Percentiles rank a stretch among this genome's conserved stretches.
Evolutionary conservation across 2,888 invertebrate genomes (phyloP).

Genomic region (Eupithecia subfuscata): DNA sequence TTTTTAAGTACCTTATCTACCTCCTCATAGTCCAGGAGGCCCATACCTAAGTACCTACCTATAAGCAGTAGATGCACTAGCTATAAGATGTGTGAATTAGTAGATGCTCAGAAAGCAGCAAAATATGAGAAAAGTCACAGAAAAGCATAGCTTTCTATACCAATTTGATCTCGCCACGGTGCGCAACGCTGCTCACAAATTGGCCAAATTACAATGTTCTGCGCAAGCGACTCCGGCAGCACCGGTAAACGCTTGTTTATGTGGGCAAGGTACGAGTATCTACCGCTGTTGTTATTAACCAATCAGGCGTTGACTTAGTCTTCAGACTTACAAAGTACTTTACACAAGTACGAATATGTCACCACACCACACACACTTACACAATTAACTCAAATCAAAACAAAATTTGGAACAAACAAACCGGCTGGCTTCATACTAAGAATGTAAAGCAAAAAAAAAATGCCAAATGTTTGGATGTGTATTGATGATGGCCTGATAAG

Average conservation of each 20-base stretch:
- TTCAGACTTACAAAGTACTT: not conserved
- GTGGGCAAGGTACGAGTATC: not conserved
- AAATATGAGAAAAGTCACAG: constrained; percentile 3
- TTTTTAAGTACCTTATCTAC: not conserved
- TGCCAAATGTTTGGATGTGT: too few species aligned
- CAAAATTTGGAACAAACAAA: too few species aligned
- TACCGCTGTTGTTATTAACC: constrained; percentile 10
- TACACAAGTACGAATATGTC: not conserved
- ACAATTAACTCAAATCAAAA: not conserved
- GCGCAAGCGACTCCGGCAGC: constrained; percentile 23
- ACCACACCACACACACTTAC: too few species aligned
- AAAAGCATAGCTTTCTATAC: constrained; percentile 9
- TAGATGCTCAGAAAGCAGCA: not conserved
- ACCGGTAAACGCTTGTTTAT: constrained; percentile 23
- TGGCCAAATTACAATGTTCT: constrained; percentile 30
- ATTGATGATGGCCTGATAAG: too few species aligned
- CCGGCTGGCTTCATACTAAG: too few species aligned
- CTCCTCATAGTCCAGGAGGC: too few species aligned
- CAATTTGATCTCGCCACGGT: constrained; percentile 12
- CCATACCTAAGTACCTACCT: too few species aligned
- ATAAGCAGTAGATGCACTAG: too few species aligned
- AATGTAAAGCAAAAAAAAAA: too few species aligned
- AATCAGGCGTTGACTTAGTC: not conserved
- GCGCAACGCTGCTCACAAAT: constrained; percentile 24
- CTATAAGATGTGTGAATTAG: too few species aligned